Evolutionary conservation across 2,113 vertebrate genomes (phyloP), one percentile per base, ranked within the genome.

Genomic region (Albula glossodonta): DNA sequence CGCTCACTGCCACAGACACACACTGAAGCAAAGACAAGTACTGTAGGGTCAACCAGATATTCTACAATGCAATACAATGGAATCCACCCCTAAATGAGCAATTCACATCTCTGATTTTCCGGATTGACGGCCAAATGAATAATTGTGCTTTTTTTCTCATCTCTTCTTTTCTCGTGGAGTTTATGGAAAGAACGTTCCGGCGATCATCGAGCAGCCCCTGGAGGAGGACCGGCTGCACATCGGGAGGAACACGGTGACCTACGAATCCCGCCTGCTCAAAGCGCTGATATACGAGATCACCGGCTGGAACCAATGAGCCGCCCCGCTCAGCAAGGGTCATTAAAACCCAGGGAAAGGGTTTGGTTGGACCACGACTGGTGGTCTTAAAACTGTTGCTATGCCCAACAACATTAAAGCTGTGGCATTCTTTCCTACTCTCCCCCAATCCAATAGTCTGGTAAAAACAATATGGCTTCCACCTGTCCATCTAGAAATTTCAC

Each of bases 171-270:
- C 31, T 31, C 50, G 83, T 84, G 11, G 63, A 96, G 92, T 95
- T 79, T 96, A 97, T 78, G 98, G 98, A 13, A 96, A 93, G 90
- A 96, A 96, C 57, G 96, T 98, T 77, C 96, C 96, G 0, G 97
- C 97, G 80, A 89, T 98, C 87, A 97, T 99, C 81, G 97, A 99
- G 88, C 97, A 98, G 85, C 98, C 97, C 0, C 94, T 99, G 87
- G 97, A 99, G 90, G 97, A 99, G 89, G 95, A 93, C 41, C 97
- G 90, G 85, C 90, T 96, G 80, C 97, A 97, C 89, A 95, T 89
- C 77, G 98, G 98, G 5, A 99, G 97, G 90, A 99, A 99, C 87
- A 99, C 97, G 0, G 97, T 99, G 86, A 99, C 98, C 0, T 99
- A 98, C 0, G 98, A 99, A 91, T 96, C 98, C 1, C 96, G 98